Conservation (phyloP, 2,888 invertebrate genomes). For the Nasonovia ribisnigri region DNA sequence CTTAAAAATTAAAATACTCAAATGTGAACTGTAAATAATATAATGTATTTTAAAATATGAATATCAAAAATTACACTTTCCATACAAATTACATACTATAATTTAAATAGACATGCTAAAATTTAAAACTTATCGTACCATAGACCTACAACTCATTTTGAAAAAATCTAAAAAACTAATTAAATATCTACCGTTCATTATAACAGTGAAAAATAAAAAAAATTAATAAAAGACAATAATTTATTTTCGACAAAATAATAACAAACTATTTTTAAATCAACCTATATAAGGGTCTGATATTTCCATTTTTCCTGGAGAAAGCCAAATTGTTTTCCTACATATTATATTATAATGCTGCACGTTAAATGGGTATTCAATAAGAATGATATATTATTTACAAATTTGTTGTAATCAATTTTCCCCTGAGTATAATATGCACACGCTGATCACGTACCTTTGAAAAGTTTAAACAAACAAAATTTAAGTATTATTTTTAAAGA, state of each 20-base stretch:
- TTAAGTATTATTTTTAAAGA: neutral
- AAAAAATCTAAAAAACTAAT: no score
- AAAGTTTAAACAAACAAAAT: neutral
- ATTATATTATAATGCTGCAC: neutral
- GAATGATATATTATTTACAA: neutral
- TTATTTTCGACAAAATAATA: neutral
- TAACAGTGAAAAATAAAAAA: neutral
- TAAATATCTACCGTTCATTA: no score
- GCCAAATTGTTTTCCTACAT: neutral
- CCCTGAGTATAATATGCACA: neutral
- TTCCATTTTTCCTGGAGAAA: neutral
- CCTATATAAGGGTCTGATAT: neutral
- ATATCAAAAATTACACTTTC: neutral
- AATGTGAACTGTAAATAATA: neutral
- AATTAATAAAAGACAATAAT: neutral
- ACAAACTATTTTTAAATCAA: neutral
- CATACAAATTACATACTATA: no score
- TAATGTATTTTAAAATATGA: neutral
- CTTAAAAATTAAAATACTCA: neutral
- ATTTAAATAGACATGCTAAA: no score
- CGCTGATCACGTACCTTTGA: neutral
- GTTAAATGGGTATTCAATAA: neutral
- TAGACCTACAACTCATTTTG: no score
- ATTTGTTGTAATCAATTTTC: neutral
- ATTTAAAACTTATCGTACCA: neutral